phyloP scores from a whole-genome alignment of 2,888 invertebrate genomes.

The Mylabris sibirica region DNA sequence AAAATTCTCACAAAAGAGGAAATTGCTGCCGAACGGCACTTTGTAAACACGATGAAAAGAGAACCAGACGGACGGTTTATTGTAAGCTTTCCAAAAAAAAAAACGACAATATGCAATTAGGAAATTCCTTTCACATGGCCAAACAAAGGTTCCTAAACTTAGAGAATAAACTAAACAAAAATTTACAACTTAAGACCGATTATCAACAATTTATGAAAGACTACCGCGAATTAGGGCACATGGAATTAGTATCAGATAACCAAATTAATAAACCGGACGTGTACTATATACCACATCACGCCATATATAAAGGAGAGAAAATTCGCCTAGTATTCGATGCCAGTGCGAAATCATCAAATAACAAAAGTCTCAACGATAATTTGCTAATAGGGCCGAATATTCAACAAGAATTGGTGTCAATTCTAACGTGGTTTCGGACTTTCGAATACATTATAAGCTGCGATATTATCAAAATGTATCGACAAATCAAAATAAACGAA shows the following conservation, averaged over 20 bases:
- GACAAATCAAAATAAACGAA: constrained; percentile 17
- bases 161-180: background rate
- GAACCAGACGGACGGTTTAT: background rate
- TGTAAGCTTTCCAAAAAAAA: background rate
- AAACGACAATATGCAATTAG: background rate
- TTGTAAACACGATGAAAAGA: background rate
- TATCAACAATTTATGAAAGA: background rate
- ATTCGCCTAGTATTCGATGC: constrained; percentile 25
- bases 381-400: constrained; percentile 23
- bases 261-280: background rate
- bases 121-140: background rate
- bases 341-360: constrained; percentile 10
- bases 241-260: background rate
- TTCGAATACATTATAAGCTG: constrained; percentile 14
- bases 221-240: background rate
- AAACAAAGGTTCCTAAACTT: background rate
- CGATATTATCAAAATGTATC: constrained; percentile 29
- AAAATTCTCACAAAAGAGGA: background rate
- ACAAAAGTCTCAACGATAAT: constrained; percentile 25
- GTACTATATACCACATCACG: background rate
- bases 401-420: constrained; percentile 26
- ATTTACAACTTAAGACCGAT: background rate
- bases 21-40: background rate
- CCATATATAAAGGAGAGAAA: background rate
- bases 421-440: constrained; percentile 19